These are phyloP conservation scores for Pycnomerus fuliginosus DNA, from an alignment of 2,888 invertebrate genomes.

Conservation along the genomic window DNA sequence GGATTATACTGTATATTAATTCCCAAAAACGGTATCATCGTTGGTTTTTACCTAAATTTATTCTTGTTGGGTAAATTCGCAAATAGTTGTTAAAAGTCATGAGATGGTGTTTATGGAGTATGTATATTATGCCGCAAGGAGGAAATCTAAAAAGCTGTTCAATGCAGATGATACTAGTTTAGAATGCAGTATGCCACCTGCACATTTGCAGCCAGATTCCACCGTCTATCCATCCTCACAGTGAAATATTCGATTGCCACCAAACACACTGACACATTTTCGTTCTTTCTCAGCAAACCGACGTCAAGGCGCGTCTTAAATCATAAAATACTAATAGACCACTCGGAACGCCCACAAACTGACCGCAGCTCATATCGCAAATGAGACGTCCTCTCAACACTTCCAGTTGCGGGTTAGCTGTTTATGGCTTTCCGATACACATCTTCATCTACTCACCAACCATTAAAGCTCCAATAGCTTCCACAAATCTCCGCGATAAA, in stretches of 20 bases:
- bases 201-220: slow-evolving; percentile 36
- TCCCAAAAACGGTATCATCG: background rate
- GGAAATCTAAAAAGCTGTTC: slow-evolving; percentile 33
- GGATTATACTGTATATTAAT: slow-evolving; percentile 3
- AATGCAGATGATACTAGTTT: slow-evolving; percentile 39
- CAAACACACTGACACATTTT: slow-evolving; percentile 6
- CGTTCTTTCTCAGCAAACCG: background rate
- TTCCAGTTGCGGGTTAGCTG: too few relatives aligned
- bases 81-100: slow-evolving; percentile 10
- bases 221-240: slow-evolving; percentile 20
- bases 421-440: too few relatives aligned
- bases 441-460: too few relatives aligned
- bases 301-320: background rate
- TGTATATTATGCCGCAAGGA: slow-evolving; percentile 25
- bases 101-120: slow-evolving; percentile 23
- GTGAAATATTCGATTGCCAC: slow-evolving; percentile 35
- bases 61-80: slow-evolving; percentile 2
- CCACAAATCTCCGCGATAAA: too few relatives aligned
- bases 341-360: too few relatives aligned
- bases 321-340: too few relatives aligned
- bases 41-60: background rate
- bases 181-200: slow-evolving; percentile 37
- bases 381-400: too few relatives aligned
- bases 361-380: too few relatives aligned
- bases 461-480: too few relatives aligned